A percentile compares a stretch with the other conserved stretches of the same genome.
These are phyloP conservation scores for Cossypha niveicapilla DNA, from an alignment of 2,797 vertebrate species.

Conservation along the genomic window DNA sequence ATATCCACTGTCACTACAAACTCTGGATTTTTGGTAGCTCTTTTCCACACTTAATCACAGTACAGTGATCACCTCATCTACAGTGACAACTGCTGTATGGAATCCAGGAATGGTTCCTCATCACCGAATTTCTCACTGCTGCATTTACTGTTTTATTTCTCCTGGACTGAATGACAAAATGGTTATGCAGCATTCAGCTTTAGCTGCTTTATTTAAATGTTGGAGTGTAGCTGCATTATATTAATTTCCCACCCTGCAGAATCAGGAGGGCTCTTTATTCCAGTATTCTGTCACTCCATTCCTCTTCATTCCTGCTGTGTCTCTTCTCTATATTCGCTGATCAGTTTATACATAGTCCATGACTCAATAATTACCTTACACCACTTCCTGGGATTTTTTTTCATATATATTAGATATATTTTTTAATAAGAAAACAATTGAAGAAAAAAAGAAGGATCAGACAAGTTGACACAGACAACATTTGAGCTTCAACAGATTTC, in stretches of 20 bases:
- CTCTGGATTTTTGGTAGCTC: background rate
- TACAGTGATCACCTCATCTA: rapidly evolving
- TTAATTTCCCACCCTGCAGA: background rate
- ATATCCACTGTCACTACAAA: background rate
- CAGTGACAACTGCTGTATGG: background rate
- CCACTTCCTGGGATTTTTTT: background rate
- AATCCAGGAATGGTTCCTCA: background rate
- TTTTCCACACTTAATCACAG: background rate
- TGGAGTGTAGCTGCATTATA: background rate
- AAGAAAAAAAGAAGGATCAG: background rate
- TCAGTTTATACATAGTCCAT: rapidly evolving
- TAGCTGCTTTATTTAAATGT: background rate
- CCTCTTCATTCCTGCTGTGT: background rate
- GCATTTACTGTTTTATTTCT: background rate
- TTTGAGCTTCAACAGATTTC: background rate
- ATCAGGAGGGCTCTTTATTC: background rate
- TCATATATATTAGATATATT: background rate
- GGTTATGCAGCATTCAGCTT: background rate
- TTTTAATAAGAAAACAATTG: background rate
- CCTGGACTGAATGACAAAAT: background rate
- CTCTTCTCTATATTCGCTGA: background rate
- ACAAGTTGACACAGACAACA: background rate
- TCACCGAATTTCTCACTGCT: background rate
- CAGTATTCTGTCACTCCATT: background rate
- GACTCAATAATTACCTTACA: background rate